Evolutionary conservation across 2,113 vertebrate genomes (phyloP).

Genomic region (Rana temporaria): DNA sequence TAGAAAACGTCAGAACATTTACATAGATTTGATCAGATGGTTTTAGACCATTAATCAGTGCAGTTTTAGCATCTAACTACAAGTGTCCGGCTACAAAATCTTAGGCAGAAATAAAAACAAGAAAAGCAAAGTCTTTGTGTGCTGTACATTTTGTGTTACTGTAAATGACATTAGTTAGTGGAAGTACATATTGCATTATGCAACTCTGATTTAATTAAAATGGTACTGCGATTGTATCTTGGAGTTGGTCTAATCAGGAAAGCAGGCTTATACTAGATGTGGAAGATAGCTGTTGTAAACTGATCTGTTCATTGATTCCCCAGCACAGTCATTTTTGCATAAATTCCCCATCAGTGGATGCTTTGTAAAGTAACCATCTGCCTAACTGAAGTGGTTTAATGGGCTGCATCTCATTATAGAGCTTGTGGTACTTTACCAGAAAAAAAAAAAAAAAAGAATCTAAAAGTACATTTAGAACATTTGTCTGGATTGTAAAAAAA

Average conservation of each 20-base stretch:
- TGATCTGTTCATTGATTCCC: conserved; percentile 57
- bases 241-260: conserved; percentile 39
- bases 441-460: conserved; percentile 38
- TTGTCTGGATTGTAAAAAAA: conserved; percentile 30
- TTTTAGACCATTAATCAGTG: too few species aligned
- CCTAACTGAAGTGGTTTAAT: conserved; percentile 58
- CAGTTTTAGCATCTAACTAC: too few species aligned
- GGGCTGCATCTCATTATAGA: conserved; percentile 54
- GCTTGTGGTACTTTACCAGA: conserved; percentile 48
- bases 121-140: not conserved
- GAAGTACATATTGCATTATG: conserved; percentile 41
- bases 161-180: conserved; percentile 22
- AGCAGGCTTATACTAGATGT: conserved; percentile 34
- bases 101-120: not conserved
- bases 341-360: conserved; percentile 57
- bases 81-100: not conserved
- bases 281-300: conserved; percentile 54
- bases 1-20: too few species aligned
- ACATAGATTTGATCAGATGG: too few species aligned
- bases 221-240: conserved; percentile 19
- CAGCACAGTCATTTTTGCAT: conserved; percentile 58
- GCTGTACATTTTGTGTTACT: conserved; percentile 2
- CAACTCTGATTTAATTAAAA: conserved; percentile 50
- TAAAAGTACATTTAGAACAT: conserved; percentile 47
- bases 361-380: conserved; percentile 59